phyloP scores from a whole-genome alignment of 2,797 vertebrate genomes.

The Sternarchorhynchus goeldii region DNA sequence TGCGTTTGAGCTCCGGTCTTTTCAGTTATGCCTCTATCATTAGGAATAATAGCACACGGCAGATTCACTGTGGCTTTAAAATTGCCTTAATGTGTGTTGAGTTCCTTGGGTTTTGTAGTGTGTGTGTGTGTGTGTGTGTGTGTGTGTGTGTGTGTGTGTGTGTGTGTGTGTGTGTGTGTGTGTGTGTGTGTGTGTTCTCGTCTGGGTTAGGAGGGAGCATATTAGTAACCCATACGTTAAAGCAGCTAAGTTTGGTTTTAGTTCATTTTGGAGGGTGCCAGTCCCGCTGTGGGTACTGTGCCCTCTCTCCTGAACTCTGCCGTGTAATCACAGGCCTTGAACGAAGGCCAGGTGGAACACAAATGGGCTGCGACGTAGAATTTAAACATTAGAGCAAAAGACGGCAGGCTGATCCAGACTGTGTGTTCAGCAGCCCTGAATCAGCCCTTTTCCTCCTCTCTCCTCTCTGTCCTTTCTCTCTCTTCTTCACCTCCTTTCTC shows the following conservation, averaged over 20 bases:
- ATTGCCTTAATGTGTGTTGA: conserved; percentile 3
- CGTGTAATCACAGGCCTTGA: conserved; percentile 69
- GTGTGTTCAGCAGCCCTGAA: conserved; percentile 58
- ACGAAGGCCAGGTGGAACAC: conserved; percentile 65
- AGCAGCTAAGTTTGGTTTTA: conserved; percentile 22
- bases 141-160: neutral
- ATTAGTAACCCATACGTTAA: neutral
- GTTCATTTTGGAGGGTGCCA: conserved; percentile 70
- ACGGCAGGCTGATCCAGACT: conserved; percentile 76
- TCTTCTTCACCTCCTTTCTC: too few species aligned
- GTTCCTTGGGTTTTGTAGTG: neutral
- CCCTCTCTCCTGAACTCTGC: conserved; percentile 63
- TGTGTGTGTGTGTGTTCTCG: neutral
- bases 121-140: neutral
- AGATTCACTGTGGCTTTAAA: conserved; percentile 16
- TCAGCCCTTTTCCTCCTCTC: neutral
- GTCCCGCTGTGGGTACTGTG: conserved; percentile 73
- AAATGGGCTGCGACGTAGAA: conserved; percentile 78
- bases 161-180: conserved; percentile 6
- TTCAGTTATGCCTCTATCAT: neutral
- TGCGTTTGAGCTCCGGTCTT: neutral
- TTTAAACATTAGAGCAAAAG: conserved; percentile 77
- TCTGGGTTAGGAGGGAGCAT: too few species aligned
- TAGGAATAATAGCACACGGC: conserved; percentile 19
- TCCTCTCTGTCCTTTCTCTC: neutral